These are phyloP conservation scores for Schizaphis graminum DNA, from an alignment of 2,888 invertebrate genomes.

Conservation along the genomic window DNA sequence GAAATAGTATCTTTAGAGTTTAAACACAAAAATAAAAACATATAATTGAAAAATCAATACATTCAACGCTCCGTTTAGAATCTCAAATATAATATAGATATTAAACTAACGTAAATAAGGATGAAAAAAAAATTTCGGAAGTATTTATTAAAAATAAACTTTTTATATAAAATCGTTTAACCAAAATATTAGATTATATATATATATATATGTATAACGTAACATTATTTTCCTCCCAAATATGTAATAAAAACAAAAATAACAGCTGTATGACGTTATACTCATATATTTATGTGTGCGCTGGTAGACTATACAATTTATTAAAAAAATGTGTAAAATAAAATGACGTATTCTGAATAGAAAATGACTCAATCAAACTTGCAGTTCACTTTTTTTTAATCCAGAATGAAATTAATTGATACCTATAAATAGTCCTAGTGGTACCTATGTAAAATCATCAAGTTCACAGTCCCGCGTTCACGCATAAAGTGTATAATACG, in stretches of 20 bases:
- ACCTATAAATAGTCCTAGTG: no score
- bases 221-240: background rate
- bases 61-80: background rate
- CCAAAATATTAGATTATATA: background rate
- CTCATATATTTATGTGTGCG: background rate
- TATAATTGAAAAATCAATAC: background rate
- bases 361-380: background rate
- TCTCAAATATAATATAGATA: background rate
- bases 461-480: no score
- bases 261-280: background rate
- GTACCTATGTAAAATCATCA: no score
- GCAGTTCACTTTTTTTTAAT: no score
- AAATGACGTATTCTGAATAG: background rate
- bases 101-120: no score
- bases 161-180: background rate
- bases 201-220: background rate
- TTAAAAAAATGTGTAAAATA: background rate
- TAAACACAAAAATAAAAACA: background rate
- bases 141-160: background rate
- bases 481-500: no score
- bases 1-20: background rate
- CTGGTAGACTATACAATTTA: background rate
- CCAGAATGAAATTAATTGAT: no score
- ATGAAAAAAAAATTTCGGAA: background rate
- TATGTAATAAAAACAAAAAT: background rate